A percentile compares a stretch with the other conserved stretches of the same genome.
phyloP scores from a whole-genome alignment of 2,888 invertebrate species.

The Gymnosoma rotundatum region DNA sequence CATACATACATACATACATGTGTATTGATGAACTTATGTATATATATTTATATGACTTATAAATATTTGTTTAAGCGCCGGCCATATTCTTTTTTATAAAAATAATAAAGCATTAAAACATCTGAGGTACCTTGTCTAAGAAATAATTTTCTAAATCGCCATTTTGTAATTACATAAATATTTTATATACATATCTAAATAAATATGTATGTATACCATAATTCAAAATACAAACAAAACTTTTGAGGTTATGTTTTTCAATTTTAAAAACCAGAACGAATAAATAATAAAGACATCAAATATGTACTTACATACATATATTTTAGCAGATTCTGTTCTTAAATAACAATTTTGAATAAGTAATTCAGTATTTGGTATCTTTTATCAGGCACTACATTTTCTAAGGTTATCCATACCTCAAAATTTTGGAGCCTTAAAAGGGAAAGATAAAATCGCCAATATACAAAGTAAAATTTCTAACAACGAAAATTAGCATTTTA shows the following conservation, averaged over 20 bases:
- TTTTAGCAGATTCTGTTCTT: too few relatives aligned
- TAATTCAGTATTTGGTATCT: constrained; percentile 41
- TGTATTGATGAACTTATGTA: not conserved
- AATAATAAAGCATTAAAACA: not conserved
- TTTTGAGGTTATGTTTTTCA: constrained; percentile 55
- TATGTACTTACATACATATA: too few relatives aligned
- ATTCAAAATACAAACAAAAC: not conserved
- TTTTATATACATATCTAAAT: not conserved
- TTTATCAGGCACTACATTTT: constrained; percentile 29
- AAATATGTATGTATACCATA: not conserved
- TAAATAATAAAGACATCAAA: too few relatives aligned
- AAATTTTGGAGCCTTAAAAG: not conserved
- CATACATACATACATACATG: not conserved
- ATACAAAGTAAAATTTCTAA: not conserved
- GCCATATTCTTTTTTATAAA: constrained; percentile 60
- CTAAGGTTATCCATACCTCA: constrained; percentile 6
- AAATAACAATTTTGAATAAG: not conserved
- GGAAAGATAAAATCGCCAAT: constrained; percentile 26
- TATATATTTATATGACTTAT: constrained; percentile 4
- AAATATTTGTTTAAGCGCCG: constrained; percentile 32
- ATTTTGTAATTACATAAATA: constrained; percentile 4
- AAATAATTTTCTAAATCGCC: constrained; percentile 1
- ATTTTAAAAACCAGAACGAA: not conserved
- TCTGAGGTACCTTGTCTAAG: not conserved
- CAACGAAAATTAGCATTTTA: not conserved